phyloP scores from a whole-genome alignment of 2,113 vertebrate species.

The Cepphus grylle region DNA sequence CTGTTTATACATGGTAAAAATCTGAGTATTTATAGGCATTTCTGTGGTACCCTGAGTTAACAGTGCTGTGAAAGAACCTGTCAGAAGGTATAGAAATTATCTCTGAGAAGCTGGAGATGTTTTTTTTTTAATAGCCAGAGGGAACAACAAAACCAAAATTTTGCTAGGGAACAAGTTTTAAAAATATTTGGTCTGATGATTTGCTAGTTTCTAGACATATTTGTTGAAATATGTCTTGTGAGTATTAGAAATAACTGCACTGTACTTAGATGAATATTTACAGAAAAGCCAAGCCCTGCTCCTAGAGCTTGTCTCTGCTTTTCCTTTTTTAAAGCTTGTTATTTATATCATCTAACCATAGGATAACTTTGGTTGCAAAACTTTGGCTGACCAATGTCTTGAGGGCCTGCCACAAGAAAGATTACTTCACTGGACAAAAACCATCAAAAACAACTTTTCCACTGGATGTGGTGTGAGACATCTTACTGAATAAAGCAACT shows the following conservation, averaged over 20 bases:
- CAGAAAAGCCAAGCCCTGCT: background rate
- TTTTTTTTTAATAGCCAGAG: background rate
- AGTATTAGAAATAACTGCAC: background rate
- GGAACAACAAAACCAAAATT: background rate
- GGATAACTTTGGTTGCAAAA: background rate
- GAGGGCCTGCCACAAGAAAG: background rate
- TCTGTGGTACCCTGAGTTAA: background rate
- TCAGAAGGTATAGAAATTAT: background rate
- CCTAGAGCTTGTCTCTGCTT: background rate
- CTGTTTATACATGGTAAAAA: background rate
- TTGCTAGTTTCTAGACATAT: background rate
- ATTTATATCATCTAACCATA: constrained; percentile 16
- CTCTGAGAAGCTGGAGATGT: background rate
- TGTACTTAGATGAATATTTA: constrained; percentile 8
- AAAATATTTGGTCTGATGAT: background rate
- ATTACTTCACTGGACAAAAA: background rate
- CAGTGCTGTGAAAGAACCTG: background rate
- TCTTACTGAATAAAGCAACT: background rate
- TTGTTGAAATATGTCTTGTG: background rate
- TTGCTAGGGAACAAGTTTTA: background rate
- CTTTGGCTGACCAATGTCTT: background rate
- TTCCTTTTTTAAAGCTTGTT: background rate
- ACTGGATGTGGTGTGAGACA: background rate
- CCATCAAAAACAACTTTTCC: background rate
- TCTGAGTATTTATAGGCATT: background rate